Percentiles rank a stretch among this genome's conserved stretches.
These are phyloP conservation scores for Graphium colonna DNA, from an alignment of 2,888 invertebrate genomes.

Conservation along the genomic window DNA sequence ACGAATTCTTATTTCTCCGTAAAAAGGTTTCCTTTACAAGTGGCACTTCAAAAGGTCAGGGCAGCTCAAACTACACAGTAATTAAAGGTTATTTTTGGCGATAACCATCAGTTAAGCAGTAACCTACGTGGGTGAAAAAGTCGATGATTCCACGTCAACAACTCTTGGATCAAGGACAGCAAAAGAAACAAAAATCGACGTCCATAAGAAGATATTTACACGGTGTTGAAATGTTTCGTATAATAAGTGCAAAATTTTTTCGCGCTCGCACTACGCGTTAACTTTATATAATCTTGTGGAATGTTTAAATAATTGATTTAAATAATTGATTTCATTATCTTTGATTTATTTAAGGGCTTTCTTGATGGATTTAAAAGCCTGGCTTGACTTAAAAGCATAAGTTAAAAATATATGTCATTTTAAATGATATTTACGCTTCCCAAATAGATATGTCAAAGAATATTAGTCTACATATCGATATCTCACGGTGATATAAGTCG, in stretches of 20 bases:
- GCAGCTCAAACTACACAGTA: slow-evolving; percentile 73
- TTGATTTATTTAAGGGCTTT: too few species aligned
- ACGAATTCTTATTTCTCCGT: slow-evolving; percentile 46
- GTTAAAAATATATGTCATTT: too few species aligned
- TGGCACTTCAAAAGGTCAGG: slow-evolving; percentile 73
- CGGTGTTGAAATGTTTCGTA: slow-evolving; percentile 12
- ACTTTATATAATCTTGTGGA: background rate
- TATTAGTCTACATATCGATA: too few species aligned
- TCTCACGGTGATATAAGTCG: too few species aligned
- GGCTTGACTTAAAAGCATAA: too few species aligned
- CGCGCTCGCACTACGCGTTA: background rate
- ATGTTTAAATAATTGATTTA: background rate
- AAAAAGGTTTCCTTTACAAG: slow-evolving; percentile 49
- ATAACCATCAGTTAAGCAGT: slow-evolving; percentile 78
- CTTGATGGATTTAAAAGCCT: too few species aligned
- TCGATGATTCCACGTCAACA: slow-evolving; percentile 54
- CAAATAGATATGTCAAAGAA: too few species aligned
- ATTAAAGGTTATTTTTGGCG: slow-evolving; percentile 80
- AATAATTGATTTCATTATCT: too few species aligned
- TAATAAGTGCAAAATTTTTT: background rate
- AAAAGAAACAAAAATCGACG: slow-evolving; percentile 59
- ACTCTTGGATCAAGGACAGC: slow-evolving; percentile 65
- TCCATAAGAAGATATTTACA: slow-evolving; percentile 43
- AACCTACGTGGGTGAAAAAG: slow-evolving; percentile 69
- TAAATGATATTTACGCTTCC: too few species aligned